These are phyloP conservation scores for Ectobius pallidus DNA, from an alignment of 2,888 invertebrate species.

Conservation along the genomic window DNA sequence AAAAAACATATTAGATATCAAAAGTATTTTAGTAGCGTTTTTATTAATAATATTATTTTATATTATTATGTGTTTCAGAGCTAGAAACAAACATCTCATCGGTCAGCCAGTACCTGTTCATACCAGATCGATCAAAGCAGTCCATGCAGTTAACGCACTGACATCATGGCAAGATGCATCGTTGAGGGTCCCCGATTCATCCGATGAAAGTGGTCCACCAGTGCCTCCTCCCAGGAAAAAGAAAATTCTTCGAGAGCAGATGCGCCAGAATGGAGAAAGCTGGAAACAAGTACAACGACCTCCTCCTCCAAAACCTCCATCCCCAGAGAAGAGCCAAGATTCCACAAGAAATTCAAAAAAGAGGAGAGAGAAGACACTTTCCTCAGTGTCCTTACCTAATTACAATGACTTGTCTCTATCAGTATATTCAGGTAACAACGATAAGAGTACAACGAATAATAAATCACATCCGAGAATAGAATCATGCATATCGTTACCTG, in stretches of 20 bases:
- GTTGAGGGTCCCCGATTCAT: slow-evolving; percentile 32
- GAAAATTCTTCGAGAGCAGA: background rate
- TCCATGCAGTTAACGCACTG: background rate
- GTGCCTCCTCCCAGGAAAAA: slow-evolving; percentile 54
- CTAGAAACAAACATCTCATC: background rate
- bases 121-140: background rate
- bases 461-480: background rate
- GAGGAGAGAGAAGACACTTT: background rate
- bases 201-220: slow-evolving; percentile 46
- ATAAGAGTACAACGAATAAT: background rate
- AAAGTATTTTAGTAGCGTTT: no score
- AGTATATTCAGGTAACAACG: background rate
- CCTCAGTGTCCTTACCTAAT: background rate
- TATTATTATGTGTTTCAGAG: slow-evolving; percentile 28
- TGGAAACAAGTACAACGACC: background rate
- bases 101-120: slow-evolving; percentile 1
- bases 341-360: background rate
- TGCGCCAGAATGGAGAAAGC: background rate
- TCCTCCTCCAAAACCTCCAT: slow-evolving; percentile 14
- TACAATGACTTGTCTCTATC: background rate
- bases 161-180: slow-evolving; percentile 31
- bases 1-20: no score
- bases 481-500: background rate
- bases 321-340: background rate
- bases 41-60: no score